Evolutionary conservation across 2,113 vertebrate species (phyloP).

Genomic region (Synodontis membranacea): DNA sequence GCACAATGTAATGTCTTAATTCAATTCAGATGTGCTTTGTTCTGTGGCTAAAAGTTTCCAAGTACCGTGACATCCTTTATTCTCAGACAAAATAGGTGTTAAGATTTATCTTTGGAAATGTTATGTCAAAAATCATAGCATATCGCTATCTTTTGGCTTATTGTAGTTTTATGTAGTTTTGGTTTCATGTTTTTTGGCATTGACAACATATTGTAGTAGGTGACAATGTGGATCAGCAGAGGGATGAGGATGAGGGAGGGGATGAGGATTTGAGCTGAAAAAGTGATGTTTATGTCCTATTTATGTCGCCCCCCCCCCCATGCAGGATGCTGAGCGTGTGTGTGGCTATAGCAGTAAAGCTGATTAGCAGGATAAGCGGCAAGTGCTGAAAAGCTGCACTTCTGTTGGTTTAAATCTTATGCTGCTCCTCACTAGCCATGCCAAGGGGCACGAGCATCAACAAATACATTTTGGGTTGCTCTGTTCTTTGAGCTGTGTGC

Average conservation of each 20-base stretch:
- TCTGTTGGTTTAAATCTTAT: slow-evolving; percentile 5
- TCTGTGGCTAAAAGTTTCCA: background rate
- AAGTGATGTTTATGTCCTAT: background rate
- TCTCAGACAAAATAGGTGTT: background rate
- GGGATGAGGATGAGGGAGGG: background rate
- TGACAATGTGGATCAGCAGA: background rate
- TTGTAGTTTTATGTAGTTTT: background rate
- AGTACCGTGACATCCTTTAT: background rate
- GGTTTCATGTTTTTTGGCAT: background rate
- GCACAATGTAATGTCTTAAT: background rate
- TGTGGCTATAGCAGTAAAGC: background rate
- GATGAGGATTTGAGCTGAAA: background rate
- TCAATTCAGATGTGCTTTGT: background rate
- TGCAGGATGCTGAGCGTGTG: background rate
- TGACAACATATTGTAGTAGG: background rate
- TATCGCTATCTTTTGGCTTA: background rate
- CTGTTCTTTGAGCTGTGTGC: background rate
- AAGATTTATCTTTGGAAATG: background rate
- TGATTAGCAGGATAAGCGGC: slow-evolving; percentile 1
- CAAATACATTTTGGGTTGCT: background rate
- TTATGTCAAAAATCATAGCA: background rate
- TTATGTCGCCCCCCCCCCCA: background rate
- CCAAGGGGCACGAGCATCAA: background rate
- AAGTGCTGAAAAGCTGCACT: background rate
- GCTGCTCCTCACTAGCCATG: background rate